Conservation (phyloP, 2,113 vertebrate genomes). For the Scalopus aquaticus region DNA sequence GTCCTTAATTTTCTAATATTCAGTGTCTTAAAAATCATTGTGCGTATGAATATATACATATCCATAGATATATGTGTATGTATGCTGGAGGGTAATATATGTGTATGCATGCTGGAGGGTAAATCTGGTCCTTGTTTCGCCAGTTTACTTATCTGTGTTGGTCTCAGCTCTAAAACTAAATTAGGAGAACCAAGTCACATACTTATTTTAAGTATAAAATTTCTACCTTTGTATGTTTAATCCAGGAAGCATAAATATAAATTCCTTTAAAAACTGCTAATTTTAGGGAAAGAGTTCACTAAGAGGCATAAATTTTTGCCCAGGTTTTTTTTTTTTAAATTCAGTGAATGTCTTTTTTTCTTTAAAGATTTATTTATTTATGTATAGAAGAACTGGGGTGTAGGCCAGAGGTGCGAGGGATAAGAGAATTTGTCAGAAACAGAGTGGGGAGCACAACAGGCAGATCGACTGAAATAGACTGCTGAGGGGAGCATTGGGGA, state of each 20-base stretch:
- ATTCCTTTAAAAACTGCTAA: neutral
- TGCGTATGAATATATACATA: neutral
- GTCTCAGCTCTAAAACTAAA: neutral
- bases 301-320: neutral
- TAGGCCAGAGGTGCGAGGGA: too few species aligned
- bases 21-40: neutral
- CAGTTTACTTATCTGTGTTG: neutral
- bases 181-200: slow-evolving; percentile 9
- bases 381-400: too few species aligned
- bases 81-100: too few species aligned
- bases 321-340: too few species aligned
- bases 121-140: neutral
- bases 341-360: too few species aligned
- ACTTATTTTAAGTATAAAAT: neutral
- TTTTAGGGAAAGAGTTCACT: neutral
- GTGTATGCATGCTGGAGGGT: neutral
- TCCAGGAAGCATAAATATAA: neutral
- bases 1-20: neutral
- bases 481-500: too few species aligned
- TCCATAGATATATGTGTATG: too few species aligned
- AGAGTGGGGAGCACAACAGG: too few species aligned
- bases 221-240: too few species aligned
- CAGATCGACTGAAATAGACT: too few species aligned
- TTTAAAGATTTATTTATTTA: too few species aligned
- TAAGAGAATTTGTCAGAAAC: too few species aligned